Evolutionary conservation across 2,113 vertebrate genomes (phyloP).

Genomic region (Okapia johnstoni): DNA sequence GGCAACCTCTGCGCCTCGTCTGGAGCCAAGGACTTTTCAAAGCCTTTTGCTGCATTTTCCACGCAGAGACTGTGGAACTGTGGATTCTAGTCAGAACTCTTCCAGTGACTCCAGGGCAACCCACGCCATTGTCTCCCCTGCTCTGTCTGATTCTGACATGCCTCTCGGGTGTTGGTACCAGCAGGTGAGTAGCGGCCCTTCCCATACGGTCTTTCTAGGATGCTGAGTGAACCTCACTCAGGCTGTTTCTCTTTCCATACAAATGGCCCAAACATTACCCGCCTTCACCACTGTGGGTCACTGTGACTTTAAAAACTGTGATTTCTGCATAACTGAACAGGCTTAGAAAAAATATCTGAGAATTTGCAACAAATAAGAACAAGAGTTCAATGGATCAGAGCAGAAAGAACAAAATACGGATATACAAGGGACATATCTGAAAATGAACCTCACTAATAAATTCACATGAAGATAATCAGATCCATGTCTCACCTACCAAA

Average conservation of each 20-base stretch:
- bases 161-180: neutral
- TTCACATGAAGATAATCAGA: neutral
- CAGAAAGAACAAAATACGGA: conserved; percentile 15
- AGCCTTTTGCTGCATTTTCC: neutral
- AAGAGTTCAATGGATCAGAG: neutral
- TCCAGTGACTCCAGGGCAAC: neutral
- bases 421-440: neutral
- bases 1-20: neutral
- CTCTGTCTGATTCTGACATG: neutral
- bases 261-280: neutral
- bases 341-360: neutral
- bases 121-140: neutral
- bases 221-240: neutral
- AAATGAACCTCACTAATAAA: neutral
- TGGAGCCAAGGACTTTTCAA: neutral
- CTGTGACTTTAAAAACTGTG: conserved; percentile 11
- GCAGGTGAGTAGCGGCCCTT: rapidly evolving
- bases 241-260: neutral
- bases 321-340: neutral
- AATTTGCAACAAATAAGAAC: neutral
- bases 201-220: neutral
- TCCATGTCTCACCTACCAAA: neutral
- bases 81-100: neutral
- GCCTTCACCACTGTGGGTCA: neutral
- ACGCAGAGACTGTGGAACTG: neutral